phyloP scores from a whole-genome alignment of 2,888 invertebrate species.

The Leptodirus hochenwartii region DNA sequence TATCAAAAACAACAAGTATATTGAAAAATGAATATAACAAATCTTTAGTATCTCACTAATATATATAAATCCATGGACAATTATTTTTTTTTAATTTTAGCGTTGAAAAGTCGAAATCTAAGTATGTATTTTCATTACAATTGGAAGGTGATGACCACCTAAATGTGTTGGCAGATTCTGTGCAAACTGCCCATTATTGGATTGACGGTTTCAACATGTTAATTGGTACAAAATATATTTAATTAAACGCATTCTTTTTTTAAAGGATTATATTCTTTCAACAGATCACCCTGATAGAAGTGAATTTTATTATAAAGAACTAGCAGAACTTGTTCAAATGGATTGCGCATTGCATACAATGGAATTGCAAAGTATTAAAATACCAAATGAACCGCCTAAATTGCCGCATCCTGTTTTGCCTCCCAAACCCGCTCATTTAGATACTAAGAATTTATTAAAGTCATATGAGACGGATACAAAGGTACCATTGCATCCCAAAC shows the following conservation, averaged over 20 bases:
- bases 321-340: conserved; percentile 21
- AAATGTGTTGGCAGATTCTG: conserved; percentile 22
- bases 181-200: conserved; percentile 21
- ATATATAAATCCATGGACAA: conserved; percentile 11
- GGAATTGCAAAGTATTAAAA: conserved; percentile 21
- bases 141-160: conserved; percentile 18
- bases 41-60: too few relatives aligned
- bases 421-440: too few relatives aligned
- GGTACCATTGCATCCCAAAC: too few relatives aligned
- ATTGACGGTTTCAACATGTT: conserved; percentile 22
- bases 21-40: too few relatives aligned
- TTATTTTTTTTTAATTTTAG: conserved; percentile 1
- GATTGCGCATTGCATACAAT: conserved; percentile 22
- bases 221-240: conserved; percentile 15
- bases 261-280: conserved; percentile 9
- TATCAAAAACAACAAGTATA: conserved; percentile 19
- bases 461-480: too few relatives aligned
- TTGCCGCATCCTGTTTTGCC: too few relatives aligned
- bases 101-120: neutral
- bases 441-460: too few relatives aligned
- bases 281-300: conserved; percentile 17
- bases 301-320: conserved; percentile 19
- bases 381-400: conserved; percentile 21
- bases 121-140: conserved; percentile 20
- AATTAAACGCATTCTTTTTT: neutral